Base-by-base conservation (phyloP, 2,113 vertebrate genomes). In the Nymphicus hollandicus region DNA sequence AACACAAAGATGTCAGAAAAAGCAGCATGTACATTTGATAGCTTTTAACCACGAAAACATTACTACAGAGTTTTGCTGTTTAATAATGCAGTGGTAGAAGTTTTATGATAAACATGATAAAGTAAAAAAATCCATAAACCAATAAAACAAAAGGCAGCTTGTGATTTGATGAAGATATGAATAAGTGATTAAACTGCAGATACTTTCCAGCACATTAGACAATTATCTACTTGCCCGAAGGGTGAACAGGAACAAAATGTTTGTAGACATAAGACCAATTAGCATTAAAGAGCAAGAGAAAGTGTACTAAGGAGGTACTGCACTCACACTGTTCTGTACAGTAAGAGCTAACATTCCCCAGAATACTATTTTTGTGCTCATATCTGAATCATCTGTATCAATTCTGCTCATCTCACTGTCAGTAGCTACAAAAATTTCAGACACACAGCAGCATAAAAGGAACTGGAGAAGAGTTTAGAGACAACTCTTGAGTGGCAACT, bases 11-110 rank as follows among this genome's bases (percentile, higher is more conserved):
- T 19, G 78, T 4, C 90, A 72, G 65, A 28, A 15, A 37, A 37
- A 55, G 71, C 52, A 22, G 83, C 12, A 1, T 0, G 0, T 0
- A 8, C 2, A 0, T 13, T 1, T 8, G 50, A 64, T 14, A 25
- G 88, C 43, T 88, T 55, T 31, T 13, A 52, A 88, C 56, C 81
- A 71, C 88, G 47, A 6, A 15, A 79, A 53, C 65, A 13, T 28
- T 13, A 37, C 72, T 5, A 8, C 4, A 1, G 46, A 81, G 73
- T 41, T 83, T 0, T 55, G 78, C 61, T 78, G 50, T 50, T 95
- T 12, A 87, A 86, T 63, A 87, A 81, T 29, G 65, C 81, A 58
- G 41, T 2, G 39, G 17, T 6, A 49, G 28, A 44, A 91, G 60
- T 86, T 96, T 84, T 35, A 69, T 8, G 68, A 61, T 3, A 55